Evolutionary conservation across 2,113 vertebrate species (phyloP).

Genomic region (Myotis brandtii): DNA sequence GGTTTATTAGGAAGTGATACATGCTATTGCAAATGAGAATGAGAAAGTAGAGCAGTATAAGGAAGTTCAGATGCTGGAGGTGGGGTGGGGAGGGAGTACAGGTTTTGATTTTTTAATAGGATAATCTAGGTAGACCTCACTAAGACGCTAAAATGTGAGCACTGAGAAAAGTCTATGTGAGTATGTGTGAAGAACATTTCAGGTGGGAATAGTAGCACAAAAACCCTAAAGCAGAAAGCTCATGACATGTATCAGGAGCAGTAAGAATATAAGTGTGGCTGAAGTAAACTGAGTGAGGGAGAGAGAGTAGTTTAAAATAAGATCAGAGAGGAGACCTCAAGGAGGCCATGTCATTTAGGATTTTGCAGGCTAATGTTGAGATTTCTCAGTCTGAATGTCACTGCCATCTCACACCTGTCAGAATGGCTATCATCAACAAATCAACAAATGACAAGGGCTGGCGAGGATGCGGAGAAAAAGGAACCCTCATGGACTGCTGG

Average conservation of each 20-base stretch:
- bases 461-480: too few relatives aligned
- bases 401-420: too few relatives aligned
- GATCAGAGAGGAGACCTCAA: not conserved
- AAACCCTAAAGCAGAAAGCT: not conserved
- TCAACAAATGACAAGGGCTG: too few relatives aligned
- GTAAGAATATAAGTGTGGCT: not conserved
- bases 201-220: not conserved
- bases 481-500: too few relatives aligned
- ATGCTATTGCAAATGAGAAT: not conserved
- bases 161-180: not conserved
- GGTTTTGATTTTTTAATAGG: not conserved
- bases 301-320: not conserved
- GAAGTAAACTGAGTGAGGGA: not conserved
- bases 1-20: not conserved
- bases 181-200: not conserved
- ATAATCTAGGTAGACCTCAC: not conserved
- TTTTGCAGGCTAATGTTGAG: not conserved
- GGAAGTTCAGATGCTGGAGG: not conserved
- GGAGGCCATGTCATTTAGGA: not conserved
- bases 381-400: not conserved
- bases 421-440: too few relatives aligned
- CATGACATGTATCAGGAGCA: not conserved
- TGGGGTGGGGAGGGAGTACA: not conserved
- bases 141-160: not conserved
- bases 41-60: not conserved